These are phyloP conservation scores for Cotesia typhae DNA, from an alignment of 1,140 invertebrate species.

Conservation along the genomic window DNA sequence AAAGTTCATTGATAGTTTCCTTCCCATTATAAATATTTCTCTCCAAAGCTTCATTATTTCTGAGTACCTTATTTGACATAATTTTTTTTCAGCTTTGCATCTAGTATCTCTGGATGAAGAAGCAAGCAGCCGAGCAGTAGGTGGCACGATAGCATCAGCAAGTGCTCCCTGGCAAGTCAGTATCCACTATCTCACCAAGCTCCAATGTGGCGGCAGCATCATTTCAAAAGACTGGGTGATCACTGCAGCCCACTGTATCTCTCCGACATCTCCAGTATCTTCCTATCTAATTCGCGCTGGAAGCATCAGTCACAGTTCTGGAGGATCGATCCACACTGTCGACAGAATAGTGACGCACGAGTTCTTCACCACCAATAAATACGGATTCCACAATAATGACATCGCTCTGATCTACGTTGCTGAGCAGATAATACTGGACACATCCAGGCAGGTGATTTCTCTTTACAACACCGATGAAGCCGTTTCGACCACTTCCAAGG, in stretches of 20 bases:
- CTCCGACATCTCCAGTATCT: background rate
- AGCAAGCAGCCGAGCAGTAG: no score
- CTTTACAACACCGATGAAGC: background rate
- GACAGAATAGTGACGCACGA: background rate
- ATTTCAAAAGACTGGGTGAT: background rate
- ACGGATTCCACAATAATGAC: background rate
- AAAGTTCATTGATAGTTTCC: no score
- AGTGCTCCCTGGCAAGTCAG: slow-evolving; percentile 4
- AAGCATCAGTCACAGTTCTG: background rate
- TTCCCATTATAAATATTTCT: no score
- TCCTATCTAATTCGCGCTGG: background rate
- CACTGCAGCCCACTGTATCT: background rate
- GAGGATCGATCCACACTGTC: background rate
- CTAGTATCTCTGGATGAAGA: no score
- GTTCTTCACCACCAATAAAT: background rate
- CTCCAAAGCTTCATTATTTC: no score
- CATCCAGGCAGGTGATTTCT: background rate
- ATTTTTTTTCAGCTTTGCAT: no score
- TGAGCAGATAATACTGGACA: background rate
- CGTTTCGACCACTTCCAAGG: background rate
- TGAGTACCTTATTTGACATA: no score
- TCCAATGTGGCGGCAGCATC: background rate
- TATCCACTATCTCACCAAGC: background rate
- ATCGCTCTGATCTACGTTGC: background rate
- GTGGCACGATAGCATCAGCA: no score